Evolutionary conservation across 1,140 invertebrate genomes (phyloP).

Genomic region (Listronotus oregonensis): DNA sequence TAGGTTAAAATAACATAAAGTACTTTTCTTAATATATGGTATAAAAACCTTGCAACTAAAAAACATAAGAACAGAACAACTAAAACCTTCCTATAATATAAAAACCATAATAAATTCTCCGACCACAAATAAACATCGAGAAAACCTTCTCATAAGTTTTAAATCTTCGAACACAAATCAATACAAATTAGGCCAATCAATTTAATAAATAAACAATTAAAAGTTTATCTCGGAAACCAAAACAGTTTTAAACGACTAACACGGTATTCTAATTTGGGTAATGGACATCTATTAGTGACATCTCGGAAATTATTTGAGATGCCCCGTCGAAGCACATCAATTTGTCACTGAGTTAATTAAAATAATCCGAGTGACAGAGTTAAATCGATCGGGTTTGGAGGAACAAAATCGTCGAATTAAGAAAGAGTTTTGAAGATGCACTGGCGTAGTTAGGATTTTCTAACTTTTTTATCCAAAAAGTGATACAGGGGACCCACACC

Average conservation of each 20-base stretch:
- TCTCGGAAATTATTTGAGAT: conserved; percentile 24
- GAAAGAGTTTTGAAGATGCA: background rate
- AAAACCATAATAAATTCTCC: too few relatives aligned
- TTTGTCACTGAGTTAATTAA: conserved; percentile 49
- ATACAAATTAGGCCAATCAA: background rate
- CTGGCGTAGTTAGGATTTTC: conserved; percentile 15
- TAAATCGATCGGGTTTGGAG: conserved; percentile 41
- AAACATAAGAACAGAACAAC: too few relatives aligned
- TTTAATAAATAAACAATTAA: conserved; percentile 27
- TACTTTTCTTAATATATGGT: too few relatives aligned
- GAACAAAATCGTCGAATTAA: conserved; percentile 28
- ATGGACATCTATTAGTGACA: conserved; percentile 42
- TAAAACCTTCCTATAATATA: too few relatives aligned
- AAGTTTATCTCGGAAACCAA: conserved; percentile 9
- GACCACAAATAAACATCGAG: too few relatives aligned
- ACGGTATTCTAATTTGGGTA: conserved; percentile 44
- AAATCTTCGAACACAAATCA: background rate
- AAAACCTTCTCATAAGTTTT: background rate
- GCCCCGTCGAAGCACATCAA: conserved; percentile 34
- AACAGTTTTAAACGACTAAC: conserved; percentile 29
- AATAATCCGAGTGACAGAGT: conserved; percentile 45
- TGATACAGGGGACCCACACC: too few relatives aligned
- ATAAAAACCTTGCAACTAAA: too few relatives aligned
- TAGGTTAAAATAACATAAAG: too few relatives aligned
- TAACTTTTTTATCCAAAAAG: too few relatives aligned